Conservation (phyloP, 2,888 invertebrate genomes). For the Polyploca ridens region DNA sequence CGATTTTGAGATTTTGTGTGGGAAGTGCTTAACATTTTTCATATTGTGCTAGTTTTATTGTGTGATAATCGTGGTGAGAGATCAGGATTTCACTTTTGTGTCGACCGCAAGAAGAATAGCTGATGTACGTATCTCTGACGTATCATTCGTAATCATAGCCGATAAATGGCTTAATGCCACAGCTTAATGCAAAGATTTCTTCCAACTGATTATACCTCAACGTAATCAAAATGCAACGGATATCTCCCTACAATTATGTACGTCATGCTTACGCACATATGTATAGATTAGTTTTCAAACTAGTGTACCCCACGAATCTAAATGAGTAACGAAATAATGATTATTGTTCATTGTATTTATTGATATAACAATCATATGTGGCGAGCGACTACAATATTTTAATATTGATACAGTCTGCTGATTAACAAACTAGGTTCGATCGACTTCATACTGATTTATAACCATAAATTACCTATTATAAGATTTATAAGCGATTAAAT, state of each 20-base stretch:
- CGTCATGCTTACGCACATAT: background rate
- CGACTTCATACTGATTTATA: too few species aligned
- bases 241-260: background rate
- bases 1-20: conserved; percentile 58
- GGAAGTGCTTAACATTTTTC: conserved; percentile 63
- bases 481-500: background rate
- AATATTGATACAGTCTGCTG: conserved; percentile 8
- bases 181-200: background rate
- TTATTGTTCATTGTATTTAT: conserved; percentile 11
- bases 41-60: conserved; percentile 57
- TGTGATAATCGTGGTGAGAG: conserved; percentile 69
- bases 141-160: conserved; percentile 21
- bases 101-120: conserved; percentile 43
- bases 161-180: conserved; percentile 11
- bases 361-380: background rate
- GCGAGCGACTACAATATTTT: background rate
- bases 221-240: conserved; percentile 1
- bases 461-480: background rate
- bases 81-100: conserved; percentile 76
- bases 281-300: background rate
- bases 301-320: background rate
- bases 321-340: background rate
- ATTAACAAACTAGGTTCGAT: background rate
- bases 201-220: background rate
- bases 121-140: conserved; percentile 37